Percentiles rank a stretch among this genome's conserved stretches.
These are phyloP conservation scores for Craseonycteris thonglongyai DNA, from an alignment of 2,113 vertebrate genomes.

Conservation along the genomic window DNA sequence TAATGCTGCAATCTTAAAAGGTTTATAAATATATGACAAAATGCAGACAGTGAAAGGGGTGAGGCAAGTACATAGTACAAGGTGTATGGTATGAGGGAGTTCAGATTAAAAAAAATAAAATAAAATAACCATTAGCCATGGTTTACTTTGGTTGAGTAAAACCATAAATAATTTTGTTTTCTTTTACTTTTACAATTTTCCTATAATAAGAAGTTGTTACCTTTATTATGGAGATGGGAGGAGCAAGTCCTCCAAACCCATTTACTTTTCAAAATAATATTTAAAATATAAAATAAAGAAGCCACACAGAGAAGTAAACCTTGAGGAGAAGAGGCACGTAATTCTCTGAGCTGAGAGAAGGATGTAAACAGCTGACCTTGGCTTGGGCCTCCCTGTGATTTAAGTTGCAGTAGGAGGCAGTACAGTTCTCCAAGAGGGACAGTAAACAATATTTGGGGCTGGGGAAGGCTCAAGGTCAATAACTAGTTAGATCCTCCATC, in stretches of 20 bases:
- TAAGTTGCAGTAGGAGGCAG: not conserved
- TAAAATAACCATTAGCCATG: not conserved
- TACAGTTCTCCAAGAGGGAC: not conserved
- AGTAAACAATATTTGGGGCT: not conserved
- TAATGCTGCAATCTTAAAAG: not conserved
- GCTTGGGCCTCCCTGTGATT: not conserved
- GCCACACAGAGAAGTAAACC: not conserved
- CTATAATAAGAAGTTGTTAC: not conserved
- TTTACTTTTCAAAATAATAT: not conserved
- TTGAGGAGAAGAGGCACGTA: not conserved
- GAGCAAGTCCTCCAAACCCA: not conserved
- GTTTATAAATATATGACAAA: not conserved
- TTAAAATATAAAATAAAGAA: not conserved
- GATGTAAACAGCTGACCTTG: not conserved
- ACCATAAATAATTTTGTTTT: not conserved
- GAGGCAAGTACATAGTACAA: not conserved
- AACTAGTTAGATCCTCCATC: not conserved
- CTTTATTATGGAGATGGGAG: not conserved
- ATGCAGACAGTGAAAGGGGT: not conserved
- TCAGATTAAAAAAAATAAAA: not conserved
- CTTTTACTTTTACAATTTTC: not conserved
- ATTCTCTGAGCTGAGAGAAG: not conserved
- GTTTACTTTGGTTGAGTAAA: not conserved
- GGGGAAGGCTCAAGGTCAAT: fast-evolving
- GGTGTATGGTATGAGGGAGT: not conserved